These are phyloP conservation scores for Dasysyrphus tricinctus DNA, from an alignment of 2,888 invertebrate species.

Conservation along the genomic window DNA sequence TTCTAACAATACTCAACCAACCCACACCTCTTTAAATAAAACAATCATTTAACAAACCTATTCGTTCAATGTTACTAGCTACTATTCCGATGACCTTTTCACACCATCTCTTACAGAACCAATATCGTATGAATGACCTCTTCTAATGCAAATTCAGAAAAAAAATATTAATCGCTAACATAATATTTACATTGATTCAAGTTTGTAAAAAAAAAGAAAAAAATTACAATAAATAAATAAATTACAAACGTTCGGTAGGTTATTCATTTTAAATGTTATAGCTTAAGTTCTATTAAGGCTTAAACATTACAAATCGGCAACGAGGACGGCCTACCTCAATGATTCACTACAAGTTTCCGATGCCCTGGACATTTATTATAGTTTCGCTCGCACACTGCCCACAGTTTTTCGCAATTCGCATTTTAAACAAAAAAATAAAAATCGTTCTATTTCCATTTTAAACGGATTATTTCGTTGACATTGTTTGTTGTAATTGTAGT, in stretches of 20 bases:
- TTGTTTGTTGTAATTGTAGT: conserved; percentile 17
- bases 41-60: conserved; percentile 39
- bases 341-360: conserved; percentile 48
- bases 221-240: conserved; percentile 27
- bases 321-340: background rate
- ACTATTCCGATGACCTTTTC: conserved; percentile 61
- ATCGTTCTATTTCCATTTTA: conserved; percentile 12
- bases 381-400: conserved; percentile 17
- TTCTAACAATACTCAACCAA: conserved; percentile 12
- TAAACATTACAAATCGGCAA: background rate
- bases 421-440: background rate
- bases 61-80: conserved; percentile 36
- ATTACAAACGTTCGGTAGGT: conserved; percentile 26
- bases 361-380: conserved; percentile 18
- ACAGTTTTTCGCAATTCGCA: conserved; percentile 23
- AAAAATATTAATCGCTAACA: conserved; percentile 27
- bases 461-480: conserved; percentile 22
- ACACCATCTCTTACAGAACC: conserved; percentile 23
- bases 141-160: conserved; percentile 19
- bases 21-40: conserved; percentile 29
- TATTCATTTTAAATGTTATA: conserved; percentile 44
- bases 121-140: conserved; percentile 49
- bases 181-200: conserved; percentile 25
- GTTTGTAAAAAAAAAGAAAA: background rate
- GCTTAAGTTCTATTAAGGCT: conserved; percentile 18